Evolutionary conservation across 2,113 vertebrate genomes (phyloP), one percentile per base, ranked within the genome.

Genomic region (Crotophaga sulcirostris): DNA sequence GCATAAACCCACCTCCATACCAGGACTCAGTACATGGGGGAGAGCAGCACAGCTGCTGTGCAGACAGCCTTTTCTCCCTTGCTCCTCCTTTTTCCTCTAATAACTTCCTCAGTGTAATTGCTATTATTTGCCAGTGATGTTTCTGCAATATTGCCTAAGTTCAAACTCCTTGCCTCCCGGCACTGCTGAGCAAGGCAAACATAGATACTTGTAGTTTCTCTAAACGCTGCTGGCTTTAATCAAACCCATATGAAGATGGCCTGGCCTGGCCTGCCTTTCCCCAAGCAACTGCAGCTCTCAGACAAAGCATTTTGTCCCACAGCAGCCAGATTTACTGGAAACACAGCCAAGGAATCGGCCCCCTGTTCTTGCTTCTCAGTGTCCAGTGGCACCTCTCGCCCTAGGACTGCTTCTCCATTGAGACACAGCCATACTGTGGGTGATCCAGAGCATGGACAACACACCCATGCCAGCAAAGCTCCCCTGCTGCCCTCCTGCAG

Each of bases 1-100:
- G 68, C 51, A 75, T 2, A 6, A 2, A 74, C 33, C 34, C 18
- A 13, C 29, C 52, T 51, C 44, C 20, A 18, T 33, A 47, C 9
- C 13, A 45, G 23, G 16, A 28, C 58, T 45, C 42, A 60, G 78
- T 55, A 60, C 1, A 0, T 1, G 2, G 9, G n/a, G 17, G 36
- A 29, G 8, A 74, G 23, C 86, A 56, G 42, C 38, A 38, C 0
- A 0, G 18, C 23, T 21, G 15, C 47, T 2, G 0, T 8, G 56
- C 29, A 77, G 19, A 63, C 13, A 16, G 31, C 11, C 13, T 68
- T 56, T 80, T 62, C 47, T 55, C 34, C 28, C 33, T 82, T 67
- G 29, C 47, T 67, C 51, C 45, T 82, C 13, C 1, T 78, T 66
- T 56, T 40, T 20, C 36, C 47, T 44, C 68, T 79, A 80, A 62